These are phyloP conservation scores for Leptobrachium leishanense DNA, from an alignment of 2,113 vertebrate species.

Conservation along the genomic window DNA sequence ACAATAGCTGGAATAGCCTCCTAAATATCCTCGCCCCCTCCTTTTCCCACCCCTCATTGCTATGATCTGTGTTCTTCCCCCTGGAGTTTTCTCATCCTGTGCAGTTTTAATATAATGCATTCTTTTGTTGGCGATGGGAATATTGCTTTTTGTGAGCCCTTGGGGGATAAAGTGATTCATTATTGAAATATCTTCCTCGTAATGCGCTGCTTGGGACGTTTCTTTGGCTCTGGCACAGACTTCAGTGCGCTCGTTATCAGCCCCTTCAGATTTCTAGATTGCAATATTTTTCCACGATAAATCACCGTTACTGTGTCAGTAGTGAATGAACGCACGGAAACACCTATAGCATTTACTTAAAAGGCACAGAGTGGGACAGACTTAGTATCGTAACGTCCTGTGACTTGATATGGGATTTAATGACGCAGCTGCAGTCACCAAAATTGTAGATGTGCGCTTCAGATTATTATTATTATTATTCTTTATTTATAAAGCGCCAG, in stretches of 20 bases:
- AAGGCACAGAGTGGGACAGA: too few relatives aligned
- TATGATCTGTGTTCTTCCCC: neutral
- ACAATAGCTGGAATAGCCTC: conserved; percentile 9
- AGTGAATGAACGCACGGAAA: too few relatives aligned
- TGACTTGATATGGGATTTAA: too few relatives aligned
- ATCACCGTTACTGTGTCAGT: neutral
- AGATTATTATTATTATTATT: too few relatives aligned
- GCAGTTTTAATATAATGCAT: conserved; percentile 34
- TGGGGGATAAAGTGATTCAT: conserved; percentile 25
- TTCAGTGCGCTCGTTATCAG: neutral
- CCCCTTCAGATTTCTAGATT: neutral
- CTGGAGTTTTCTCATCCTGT: conserved; percentile 19
- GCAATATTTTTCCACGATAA: neutral
- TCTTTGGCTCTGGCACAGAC: neutral
- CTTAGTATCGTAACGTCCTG: too few relatives aligned
- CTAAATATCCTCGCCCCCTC: neutral
- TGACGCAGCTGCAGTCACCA: too few relatives aligned
- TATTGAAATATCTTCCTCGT: conserved; percentile 10
- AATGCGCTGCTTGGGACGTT: accelerated
- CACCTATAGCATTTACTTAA: too few relatives aligned
- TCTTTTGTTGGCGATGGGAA: conserved; percentile 42
- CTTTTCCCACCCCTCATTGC: neutral
- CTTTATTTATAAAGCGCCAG: too few relatives aligned
- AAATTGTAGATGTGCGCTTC: too few relatives aligned
- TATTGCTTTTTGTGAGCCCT: conserved; percentile 27